Evolutionary conservation across 1,140 invertebrate genomes (phyloP), one percentile per base, ranked within the genome.

Genomic region (Tyrophagus putrescentiae): DNA sequence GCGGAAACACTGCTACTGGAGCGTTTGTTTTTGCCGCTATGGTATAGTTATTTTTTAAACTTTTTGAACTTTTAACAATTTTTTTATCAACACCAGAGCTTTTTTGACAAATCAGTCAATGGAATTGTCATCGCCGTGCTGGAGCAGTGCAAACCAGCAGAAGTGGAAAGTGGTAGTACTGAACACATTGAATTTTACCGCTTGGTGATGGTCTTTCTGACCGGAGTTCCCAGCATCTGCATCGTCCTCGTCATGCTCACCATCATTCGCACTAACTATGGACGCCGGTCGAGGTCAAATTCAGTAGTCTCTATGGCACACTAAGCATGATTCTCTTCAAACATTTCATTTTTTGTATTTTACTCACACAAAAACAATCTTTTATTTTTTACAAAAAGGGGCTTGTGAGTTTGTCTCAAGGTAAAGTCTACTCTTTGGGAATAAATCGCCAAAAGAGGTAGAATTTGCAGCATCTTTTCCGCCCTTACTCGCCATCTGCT

Each of bases 11-110:
- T 1, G 76, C 86, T 66, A 88, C 80, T 65, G 86, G 87, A 18
- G 91, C 91, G 44, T 94, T 95, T 74, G 84, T 95, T 6, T 96
- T 91, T 74, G 92, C 92, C 13, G 76, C 86, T 29, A 93, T 96
- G 90, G 45, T 48, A 48, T 39, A 39, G 13, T 39, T 21, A 18
- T 9, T 48, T 48, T 48, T n/a, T n/a, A n/a, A n/a, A n/a, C 45
- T 48, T 29, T 25, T 48, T 48, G 23, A 7, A 7, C 45, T 6
- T 21, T 7, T 39, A 39, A 39, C 13, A 39, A 39, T 39, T 13
- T 39, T 13, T 39, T 13, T 39, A 39, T 39, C 13, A 39, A 13
- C 7, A 25, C 13, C 18, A 48, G 56, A 93, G 88, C 75, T 91
- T 95, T 70, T 78, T 81, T 5, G 91, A 95, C 71, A 96, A 96